These are phyloP conservation scores for Macropodus opercularis DNA, from an alignment of 2,797 vertebrate genomes.

Conservation along the genomic window DNA sequence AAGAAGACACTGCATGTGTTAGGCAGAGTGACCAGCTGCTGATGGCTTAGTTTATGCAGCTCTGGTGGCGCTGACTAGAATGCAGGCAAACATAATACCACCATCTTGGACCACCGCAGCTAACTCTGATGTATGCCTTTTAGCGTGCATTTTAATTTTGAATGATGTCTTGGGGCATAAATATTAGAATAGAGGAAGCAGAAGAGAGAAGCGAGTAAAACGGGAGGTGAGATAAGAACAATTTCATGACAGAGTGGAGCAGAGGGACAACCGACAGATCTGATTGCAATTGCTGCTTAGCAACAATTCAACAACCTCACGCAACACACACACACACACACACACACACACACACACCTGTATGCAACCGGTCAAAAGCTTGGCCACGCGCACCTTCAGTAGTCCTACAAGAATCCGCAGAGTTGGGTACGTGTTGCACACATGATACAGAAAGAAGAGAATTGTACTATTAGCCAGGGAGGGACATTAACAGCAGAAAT, in stretches of 20 bases:
- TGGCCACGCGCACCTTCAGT: too few relatives aligned
- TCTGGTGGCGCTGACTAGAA: background rate
- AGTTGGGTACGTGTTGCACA: too few relatives aligned
- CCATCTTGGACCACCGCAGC: background rate
- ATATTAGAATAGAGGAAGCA: slow-evolving; percentile 24
- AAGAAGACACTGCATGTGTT: slow-evolving; percentile 7
- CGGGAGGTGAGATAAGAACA: slow-evolving; percentile 20
- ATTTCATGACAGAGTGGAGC: background rate
- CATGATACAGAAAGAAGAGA: too few relatives aligned
- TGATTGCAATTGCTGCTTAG: background rate
- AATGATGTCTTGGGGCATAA: slow-evolving; percentile 35
- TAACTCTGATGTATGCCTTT: slow-evolving; percentile 1
- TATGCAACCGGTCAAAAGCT: too few relatives aligned
- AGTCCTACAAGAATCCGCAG: too few relatives aligned
- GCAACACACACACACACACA: too few relatives aligned
- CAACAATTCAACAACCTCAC: background rate
- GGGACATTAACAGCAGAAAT: too few relatives aligned
- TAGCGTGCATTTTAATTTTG: slow-evolving; percentile 28
- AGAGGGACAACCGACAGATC: background rate
- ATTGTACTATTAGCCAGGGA: too few relatives aligned
- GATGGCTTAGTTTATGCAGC: background rate
- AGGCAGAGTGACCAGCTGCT: background rate
- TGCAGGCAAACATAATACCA: background rate
- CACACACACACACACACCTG: too few relatives aligned
- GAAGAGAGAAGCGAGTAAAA: slow-evolving; percentile 8